Conservation (phyloP, 2,888 invertebrate species). For the Ochropleura plecta region DNA sequence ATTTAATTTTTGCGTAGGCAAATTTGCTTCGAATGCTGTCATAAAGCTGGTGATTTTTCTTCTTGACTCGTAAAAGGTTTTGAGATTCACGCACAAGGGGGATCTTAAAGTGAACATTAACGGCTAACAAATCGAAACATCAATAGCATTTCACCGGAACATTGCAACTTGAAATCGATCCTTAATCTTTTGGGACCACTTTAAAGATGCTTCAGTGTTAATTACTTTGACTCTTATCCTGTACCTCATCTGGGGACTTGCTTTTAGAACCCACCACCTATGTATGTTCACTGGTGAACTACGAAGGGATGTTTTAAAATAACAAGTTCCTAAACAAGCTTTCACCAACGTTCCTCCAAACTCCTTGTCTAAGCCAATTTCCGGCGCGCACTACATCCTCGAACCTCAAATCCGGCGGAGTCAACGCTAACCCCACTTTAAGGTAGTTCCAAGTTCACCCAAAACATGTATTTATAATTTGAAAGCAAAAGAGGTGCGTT, state of each 20-base stretch:
- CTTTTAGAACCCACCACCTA: background rate
- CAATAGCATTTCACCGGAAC: constrained; percentile 28
- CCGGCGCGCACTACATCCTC: constrained; percentile 37
- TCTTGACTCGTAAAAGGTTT: constrained; percentile 63
- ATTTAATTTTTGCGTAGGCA: constrained; percentile 69
- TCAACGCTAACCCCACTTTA: constrained; percentile 62
- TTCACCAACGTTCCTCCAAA: constrained; percentile 10
- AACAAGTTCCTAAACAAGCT: constrained; percentile 29
- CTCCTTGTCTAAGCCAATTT: constrained; percentile 41
- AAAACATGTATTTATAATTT: constrained; percentile 71
- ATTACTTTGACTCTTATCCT: background rate
- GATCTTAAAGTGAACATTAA: constrained; percentile 37
- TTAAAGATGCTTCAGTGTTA: background rate
- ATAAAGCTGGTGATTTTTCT: constrained; percentile 66
- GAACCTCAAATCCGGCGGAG: constrained; percentile 50
- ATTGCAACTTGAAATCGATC: background rate
- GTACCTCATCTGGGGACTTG: background rate
- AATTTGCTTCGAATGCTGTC: constrained; percentile 65
- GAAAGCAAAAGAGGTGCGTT: constrained; percentile 76
- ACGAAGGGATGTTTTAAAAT: constrained; percentile 11
- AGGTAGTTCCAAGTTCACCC: constrained; percentile 62
- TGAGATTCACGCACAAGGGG: constrained; percentile 53
- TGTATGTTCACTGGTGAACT: background rate
- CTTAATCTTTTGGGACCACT: constrained; percentile 2
- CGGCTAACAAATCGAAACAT: constrained; percentile 50